These are phyloP conservation scores for Chorisops tibialis DNA, from an alignment of 2,888 invertebrate genomes.

Conservation along the genomic window DNA sequence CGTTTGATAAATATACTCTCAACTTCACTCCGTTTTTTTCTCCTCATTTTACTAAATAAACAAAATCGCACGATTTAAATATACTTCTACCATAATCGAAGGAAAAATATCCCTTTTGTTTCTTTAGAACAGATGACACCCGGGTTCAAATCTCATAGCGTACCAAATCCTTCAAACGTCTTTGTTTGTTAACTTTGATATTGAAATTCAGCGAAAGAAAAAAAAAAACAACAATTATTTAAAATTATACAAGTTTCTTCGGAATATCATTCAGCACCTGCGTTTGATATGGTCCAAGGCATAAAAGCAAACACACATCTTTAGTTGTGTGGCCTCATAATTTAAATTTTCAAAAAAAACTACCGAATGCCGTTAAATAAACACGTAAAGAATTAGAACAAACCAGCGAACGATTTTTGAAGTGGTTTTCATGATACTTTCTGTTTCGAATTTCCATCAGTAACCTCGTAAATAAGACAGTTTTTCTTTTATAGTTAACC, in stretches of 20 bases:
- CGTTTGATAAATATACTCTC: slow-evolving; percentile 52
- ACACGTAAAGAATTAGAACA: slow-evolving; percentile 19
- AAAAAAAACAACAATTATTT: too few relatives aligned
- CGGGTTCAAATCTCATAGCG: too few relatives aligned
- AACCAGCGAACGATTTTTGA: slow-evolving; percentile 12
- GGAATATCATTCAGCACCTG: slow-evolving; percentile 16
- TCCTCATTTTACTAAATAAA: slow-evolving; percentile 7
- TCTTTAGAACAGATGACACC: too few relatives aligned
- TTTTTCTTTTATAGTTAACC: not conserved
- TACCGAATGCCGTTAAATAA: slow-evolving; percentile 16
- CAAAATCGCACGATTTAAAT: too few relatives aligned
- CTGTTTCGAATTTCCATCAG: slow-evolving; percentile 22
- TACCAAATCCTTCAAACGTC: too few relatives aligned
- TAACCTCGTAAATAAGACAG: slow-evolving; percentile 20
- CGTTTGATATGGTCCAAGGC: not conserved
- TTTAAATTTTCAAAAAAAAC: slow-evolving; percentile 19
- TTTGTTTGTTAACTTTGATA: too few relatives aligned
- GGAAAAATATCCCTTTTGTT: too few relatives aligned
- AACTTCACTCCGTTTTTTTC: too few relatives aligned
- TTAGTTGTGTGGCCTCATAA: slow-evolving; percentile 15
- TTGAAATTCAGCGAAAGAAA: too few relatives aligned
- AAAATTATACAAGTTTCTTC: slow-evolving; percentile 5
- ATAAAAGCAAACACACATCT: too few relatives aligned
- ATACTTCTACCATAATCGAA: too few relatives aligned
- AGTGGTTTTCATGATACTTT: slow-evolving; percentile 8